Base-by-base conservation (phyloP, 1,140 invertebrate species). In the Berghia stephanieae region DNA sequence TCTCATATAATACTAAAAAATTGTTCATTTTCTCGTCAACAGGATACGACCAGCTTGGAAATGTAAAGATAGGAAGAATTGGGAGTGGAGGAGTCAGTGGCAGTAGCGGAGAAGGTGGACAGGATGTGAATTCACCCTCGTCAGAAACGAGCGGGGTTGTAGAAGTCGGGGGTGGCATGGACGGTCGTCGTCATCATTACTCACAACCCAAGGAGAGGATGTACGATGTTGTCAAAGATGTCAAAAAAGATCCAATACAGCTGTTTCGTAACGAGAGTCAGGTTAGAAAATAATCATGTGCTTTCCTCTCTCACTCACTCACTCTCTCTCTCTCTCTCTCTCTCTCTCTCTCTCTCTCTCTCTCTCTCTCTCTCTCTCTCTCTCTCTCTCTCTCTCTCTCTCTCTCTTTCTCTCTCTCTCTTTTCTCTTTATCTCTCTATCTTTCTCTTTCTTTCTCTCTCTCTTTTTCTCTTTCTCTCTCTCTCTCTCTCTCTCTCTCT, bases 211-310 rank as follows among this genome's bases (percentile, higher is more conserved):
- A 73, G 21, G 83, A 84, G 40, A 77, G 79, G 27, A 84, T 73
- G 16, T 84, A 84, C 60, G 81, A 79, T 73, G 79, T 79, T 34
- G 81, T 82, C 5, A 81, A 79, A 38, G 82, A 83, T 63, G 78
- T 81, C 60, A 76, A 69, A 36, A 46, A 34, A 44, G 31, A 27
- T 21, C 24, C 73, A 49, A 79, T 75, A 43, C 40, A 31, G 16
- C 46, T 40, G n/a, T 36, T 24, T 73, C 63, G 42, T 44, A 55
- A 27, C 46, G 34, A 13, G 76, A 78, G 49, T 71, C 55, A 13
- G 76, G 78, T 67, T 76, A 73, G 24, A 80, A 78, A 75, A 75
- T 72, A 10, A 78, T 70, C 38, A 79, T 80, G 21, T 78, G 75
- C 36, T 74, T 77, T 38, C 69, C 24, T 31, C 55, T 55, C 43